Evolutionary conservation across 2,113 vertebrate genomes (phyloP).

Genomic region (Nesogale talazaci): DNA sequence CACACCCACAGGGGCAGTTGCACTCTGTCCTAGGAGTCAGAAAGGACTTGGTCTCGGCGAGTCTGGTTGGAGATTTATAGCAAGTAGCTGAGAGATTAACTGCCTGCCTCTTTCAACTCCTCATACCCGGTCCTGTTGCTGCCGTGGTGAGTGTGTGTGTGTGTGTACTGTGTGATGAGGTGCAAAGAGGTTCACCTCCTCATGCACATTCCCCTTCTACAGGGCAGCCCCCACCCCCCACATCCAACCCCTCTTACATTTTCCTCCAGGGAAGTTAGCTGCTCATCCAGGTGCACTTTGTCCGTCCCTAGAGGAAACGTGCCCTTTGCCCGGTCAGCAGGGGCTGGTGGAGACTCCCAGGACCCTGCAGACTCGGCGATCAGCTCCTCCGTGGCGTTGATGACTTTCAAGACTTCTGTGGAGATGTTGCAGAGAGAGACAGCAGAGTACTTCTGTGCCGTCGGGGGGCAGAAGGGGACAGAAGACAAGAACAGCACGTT

Average conservation of each 20-base stretch:
- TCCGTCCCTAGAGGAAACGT: slow-evolving; percentile 88
- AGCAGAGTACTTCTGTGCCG: slow-evolving; percentile 96
- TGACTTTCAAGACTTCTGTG: slow-evolving; percentile 96
- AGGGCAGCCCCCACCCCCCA: slow-evolving; percentile 43
- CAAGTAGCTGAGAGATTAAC: neutral
- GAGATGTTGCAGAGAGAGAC: slow-evolving; percentile 99
- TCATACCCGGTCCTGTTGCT: neutral
- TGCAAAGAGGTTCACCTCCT: neutral
- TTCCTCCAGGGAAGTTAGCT: slow-evolving; percentile 96
- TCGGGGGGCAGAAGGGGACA: slow-evolving; percentile 81
- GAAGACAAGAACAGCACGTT: slow-evolving; percentile 84
- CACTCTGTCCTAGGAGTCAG: no score
- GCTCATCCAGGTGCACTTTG: slow-evolving; percentile 91
- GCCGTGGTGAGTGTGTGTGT: neutral
- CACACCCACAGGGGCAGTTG: no score
- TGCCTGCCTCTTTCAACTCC: neutral
- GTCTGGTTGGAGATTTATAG: no score
- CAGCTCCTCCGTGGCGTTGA: slow-evolving; percentile 97
- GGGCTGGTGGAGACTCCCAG: slow-evolving; percentile 83
- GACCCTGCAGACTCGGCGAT: slow-evolving; percentile 92
- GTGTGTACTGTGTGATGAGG: neutral
- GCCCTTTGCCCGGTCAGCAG: slow-evolving; percentile 83
- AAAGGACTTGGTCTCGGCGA: no score
- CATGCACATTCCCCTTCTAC: rapidly evolving
- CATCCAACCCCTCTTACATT: slow-evolving; percentile 89